Percentiles rank a stretch among this genome's conserved stretches.
phyloP scores from a whole-genome alignment of 2,888 invertebrate species.

The Drosophila anomalipes region DNA sequence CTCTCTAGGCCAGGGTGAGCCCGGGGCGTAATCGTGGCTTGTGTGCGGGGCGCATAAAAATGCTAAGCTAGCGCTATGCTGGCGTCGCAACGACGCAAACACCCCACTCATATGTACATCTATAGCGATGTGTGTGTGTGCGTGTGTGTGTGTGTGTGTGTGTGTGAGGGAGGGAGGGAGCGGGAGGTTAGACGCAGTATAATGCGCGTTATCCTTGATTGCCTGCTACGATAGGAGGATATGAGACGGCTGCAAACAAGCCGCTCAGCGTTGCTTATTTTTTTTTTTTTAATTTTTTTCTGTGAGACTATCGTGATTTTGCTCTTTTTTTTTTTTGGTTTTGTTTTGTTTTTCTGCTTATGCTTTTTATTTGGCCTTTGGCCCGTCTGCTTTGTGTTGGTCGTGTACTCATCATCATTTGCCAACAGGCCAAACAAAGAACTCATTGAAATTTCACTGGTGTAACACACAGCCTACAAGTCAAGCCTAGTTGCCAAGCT shows the following conservation, averaged over 20 bases:
- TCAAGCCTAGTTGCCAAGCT: constrained; percentile 17
- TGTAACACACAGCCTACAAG: constrained; percentile 33
- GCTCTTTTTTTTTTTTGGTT: constrained; percentile 26
- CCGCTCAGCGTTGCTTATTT: constrained; percentile 43
- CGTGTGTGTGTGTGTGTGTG: not conserved
- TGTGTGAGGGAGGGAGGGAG: not conserved
- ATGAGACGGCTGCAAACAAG: constrained; percentile 67
- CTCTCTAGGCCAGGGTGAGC: constrained; percentile 59
- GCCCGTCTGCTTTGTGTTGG: constrained; percentile 50
- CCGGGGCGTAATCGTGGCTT: constrained; percentile 19
- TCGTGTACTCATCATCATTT: constrained; percentile 55
- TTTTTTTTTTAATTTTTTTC: constrained; percentile 27
- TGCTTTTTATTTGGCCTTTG: constrained; percentile 50
- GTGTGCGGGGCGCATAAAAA: constrained; percentile 63
- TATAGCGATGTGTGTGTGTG: constrained; percentile 1
- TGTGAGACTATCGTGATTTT: constrained; percentile 57
- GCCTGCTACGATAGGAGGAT: constrained; percentile 70
- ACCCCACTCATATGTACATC: constrained; percentile 34
- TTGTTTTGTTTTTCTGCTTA: constrained; percentile 12
- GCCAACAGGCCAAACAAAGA: constrained; percentile 45
- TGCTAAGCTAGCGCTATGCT: constrained; percentile 75
- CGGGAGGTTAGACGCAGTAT: constrained; percentile 44
- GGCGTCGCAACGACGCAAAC: constrained; percentile 64
- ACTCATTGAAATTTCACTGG: constrained; percentile 50
- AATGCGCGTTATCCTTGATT: constrained; percentile 78